phyloP scores from a whole-genome alignment of 53 echinoderm and acorn worm species.

The Glandiceps talaboti region DNA sequence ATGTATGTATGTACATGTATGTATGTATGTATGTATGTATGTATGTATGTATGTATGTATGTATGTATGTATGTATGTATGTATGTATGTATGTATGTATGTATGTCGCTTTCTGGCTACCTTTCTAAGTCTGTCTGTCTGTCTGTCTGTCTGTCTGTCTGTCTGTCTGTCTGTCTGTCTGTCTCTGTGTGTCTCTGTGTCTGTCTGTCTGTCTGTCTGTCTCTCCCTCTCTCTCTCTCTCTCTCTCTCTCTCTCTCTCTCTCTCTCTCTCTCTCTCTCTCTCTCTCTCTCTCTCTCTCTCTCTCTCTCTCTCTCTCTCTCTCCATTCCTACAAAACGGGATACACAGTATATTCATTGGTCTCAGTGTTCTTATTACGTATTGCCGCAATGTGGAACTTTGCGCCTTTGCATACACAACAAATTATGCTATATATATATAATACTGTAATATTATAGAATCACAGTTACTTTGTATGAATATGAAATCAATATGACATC shows the following conservation, averaged over 20 bases:
- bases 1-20: slow-evolving; percentile 3
- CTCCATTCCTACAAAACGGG: no score
- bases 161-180: slow-evolving; percentile 2
- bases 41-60: not conserved
- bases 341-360: no score
- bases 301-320: not conserved
- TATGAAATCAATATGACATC: no score
- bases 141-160: not conserved
- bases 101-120: not conserved
- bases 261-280: slow-evolving; percentile 4
- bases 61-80: not conserved
- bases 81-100: not conserved
- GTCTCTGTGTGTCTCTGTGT: no score
- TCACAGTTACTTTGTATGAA: no score
- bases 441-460: no score
- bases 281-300: slow-evolving; percentile 5
- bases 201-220: not conserved
- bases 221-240: slow-evolving; percentile 7
- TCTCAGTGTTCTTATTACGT: no score
- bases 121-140: no score
- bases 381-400: no score
- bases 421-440: no score
- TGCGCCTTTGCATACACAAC: no score
- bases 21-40: slow-evolving; percentile 8
- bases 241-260: slow-evolving; percentile 8